Evolutionary conservation across 2,113 vertebrate species (phyloP).

Genomic region (Capricornis sumatraensis): DNA sequence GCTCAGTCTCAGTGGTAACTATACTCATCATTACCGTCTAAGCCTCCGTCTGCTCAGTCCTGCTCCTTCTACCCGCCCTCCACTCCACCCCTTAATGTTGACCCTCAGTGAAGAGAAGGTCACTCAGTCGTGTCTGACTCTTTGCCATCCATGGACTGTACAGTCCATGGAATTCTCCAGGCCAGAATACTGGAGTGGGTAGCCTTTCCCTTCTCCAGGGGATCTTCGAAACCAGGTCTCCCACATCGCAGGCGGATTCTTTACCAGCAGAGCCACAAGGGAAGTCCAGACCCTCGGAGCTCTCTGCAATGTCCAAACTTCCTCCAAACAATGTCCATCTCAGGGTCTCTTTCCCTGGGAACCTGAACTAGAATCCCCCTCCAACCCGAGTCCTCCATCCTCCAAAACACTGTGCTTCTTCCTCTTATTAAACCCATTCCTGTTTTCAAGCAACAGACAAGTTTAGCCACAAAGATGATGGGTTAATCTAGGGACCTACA

Average conservation of each 20-base stretch:
- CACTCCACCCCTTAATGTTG: no score
- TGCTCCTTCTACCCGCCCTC: not conserved
- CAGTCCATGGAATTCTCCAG: not conserved
- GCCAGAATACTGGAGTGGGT: not conserved
- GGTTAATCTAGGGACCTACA: not conserved
- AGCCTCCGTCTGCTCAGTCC: not conserved
- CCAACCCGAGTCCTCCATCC: no score
- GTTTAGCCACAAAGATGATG: not conserved
- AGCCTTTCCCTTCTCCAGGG: not conserved
- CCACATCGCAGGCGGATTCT: not conserved
- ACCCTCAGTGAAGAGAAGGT: not conserved
- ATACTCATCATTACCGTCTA: not conserved
- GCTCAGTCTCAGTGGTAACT: not conserved
- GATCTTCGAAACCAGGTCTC: not conserved
- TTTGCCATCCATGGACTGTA: not conserved
- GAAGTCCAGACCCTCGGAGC: not conserved
- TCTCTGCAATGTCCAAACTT: not conserved
- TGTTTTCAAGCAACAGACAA: not conserved
- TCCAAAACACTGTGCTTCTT: not conserved
- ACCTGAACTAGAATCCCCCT: not conserved
- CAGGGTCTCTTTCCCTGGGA: not conserved
- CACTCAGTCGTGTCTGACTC: not conserved
- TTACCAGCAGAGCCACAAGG: not conserved
- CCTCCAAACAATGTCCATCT: not conserved
- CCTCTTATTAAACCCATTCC: not conserved